A percentile compares a stretch with the other conserved stretches of the same genome.
Conservation (phyloP, 2,888 invertebrate genomes). For the Drosophila peninsularis region DNA sequence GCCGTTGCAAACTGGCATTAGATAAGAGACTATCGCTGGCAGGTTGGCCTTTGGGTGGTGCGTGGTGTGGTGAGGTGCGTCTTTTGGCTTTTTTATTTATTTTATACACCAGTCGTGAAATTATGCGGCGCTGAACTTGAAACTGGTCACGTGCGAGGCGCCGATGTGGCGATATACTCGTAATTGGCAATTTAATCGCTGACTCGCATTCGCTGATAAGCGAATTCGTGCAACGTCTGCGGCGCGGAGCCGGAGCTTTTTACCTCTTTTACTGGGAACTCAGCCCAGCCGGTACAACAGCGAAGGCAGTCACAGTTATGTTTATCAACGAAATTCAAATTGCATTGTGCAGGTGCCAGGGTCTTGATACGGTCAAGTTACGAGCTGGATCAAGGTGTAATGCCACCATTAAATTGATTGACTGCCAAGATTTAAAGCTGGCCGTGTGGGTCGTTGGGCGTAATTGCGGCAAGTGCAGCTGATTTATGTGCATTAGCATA, state of each 20-base stretch:
- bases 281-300: background rate
- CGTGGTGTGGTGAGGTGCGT: slow-evolving; percentile 17
- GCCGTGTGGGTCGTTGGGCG: slow-evolving; percentile 11
- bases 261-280: slow-evolving; percentile 18
- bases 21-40: slow-evolving; percentile 46
- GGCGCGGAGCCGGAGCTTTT: slow-evolving; percentile 1
- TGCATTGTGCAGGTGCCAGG: slow-evolving; percentile 45
- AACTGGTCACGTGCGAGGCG: slow-evolving; percentile 76
- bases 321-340: slow-evolving; percentile 50
- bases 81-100: slow-evolving; percentile 20
- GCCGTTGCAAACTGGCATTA: slow-evolving; percentile 22
- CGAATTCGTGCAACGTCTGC: slow-evolving; percentile 42
- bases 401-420: slow-evolving; percentile 73
- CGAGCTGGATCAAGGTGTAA: slow-evolving; percentile 55
- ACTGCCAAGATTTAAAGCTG: slow-evolving; percentile 63
- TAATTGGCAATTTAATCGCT: slow-evolving; percentile 76
- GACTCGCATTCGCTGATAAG: slow-evolving; percentile 66
- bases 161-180: slow-evolving; percentile 72
- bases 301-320: slow-evolving; percentile 20
- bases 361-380: slow-evolving; percentile 47
- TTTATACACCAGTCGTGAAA: slow-evolving; percentile 40
- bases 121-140: slow-evolving; percentile 68
- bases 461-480: slow-evolving; percentile 50
- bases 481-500: slow-evolving; percentile 62
- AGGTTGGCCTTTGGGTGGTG: slow-evolving; percentile 16